phyloP scores from a whole-genome alignment of 2,797 vertebrate genomes.

The Mionectes olivaceus region DNA sequence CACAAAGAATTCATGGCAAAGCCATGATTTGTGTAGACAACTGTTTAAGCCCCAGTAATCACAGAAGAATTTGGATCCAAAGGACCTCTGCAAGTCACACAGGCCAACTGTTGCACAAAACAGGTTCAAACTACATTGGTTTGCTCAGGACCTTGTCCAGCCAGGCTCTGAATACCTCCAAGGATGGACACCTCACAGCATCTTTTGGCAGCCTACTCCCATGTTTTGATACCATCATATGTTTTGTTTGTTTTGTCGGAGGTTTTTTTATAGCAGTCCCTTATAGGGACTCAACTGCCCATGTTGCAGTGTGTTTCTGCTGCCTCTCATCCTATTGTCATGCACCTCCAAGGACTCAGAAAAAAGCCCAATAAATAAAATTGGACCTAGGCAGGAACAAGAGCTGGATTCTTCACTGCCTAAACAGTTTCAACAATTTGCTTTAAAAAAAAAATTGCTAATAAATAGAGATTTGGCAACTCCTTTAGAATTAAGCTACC shows the following conservation, averaged over 20 bases:
- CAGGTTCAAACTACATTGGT: not conserved
- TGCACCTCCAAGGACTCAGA: not conserved
- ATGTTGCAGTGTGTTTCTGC: too few species aligned
- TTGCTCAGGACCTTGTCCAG: not conserved
- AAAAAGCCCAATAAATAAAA: not conserved
- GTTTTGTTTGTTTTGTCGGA: not conserved
- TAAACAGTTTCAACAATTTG: not conserved
- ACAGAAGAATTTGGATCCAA: not conserved
- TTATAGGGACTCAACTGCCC: not conserved
- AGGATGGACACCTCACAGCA: not conserved
- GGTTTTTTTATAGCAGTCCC: not conserved
- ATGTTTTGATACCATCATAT: not conserved
- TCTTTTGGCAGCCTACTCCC: not conserved
- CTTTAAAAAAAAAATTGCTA: not conserved
- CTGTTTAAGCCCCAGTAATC: not conserved
- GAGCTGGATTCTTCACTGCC: not conserved
- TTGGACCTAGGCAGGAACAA: not conserved
- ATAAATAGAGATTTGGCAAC: not conserved
- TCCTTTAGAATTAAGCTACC: not conserved
- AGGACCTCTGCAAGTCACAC: not conserved
- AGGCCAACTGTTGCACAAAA: not conserved
- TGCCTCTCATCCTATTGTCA: not conserved
- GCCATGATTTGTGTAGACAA: not conserved
- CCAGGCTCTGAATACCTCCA: accelerated
- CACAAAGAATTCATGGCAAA: not conserved